Evolutionary conservation across 92 coral and sea anemone genomes (phyloP), one percentile per base, ranked within the genome.

Genomic region (Scolanthus callimorphus): DNA sequence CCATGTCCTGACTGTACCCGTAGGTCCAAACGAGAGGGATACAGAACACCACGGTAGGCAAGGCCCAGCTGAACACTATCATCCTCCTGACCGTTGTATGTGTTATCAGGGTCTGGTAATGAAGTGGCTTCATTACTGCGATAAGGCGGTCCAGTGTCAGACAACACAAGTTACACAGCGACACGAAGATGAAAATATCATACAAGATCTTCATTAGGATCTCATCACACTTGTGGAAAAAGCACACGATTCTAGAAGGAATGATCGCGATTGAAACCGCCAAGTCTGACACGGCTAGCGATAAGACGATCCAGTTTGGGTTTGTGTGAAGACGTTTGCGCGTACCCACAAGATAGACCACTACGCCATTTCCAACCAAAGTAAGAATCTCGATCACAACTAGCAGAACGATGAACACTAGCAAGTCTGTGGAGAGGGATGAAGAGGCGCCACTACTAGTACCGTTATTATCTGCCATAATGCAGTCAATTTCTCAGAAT

Each of bases 121-220:
- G 65, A 1, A 75, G 56, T 6, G 81, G 74, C 29, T 24, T 62
- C 62, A 75, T 68, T n/a, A 66, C 73, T 1, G 81, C 81, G 23
- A 75, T 66, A 26, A 65, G 65, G 3, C 81, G 69, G 50, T 75
- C 81, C 37, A 81, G 55, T 11, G 95, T 86, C 63, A 86, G 67
- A 55, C 82, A 75, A 49, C 95, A 86, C 26, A 86, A 43, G 78
- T 86, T 86, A 20, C 84, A 76, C 10, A 86, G 81, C 4, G 95
- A 86, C n/a, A 75, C 71, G 51, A 86, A 86, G 41, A 86, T 77
- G 63, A 86, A 81, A 31, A 74, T 66, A 49, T 86, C 95, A 57
- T 76, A 86, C 43, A 80, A 17, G 45, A 86, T 69, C 61, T 86
- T 86, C 60, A 83, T 45, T 17, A 86, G 58, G 10, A 60, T 60